Base-by-base conservation (phyloP, 2,797 vertebrate species). In the Sphaeramia orbicularis region DNA sequence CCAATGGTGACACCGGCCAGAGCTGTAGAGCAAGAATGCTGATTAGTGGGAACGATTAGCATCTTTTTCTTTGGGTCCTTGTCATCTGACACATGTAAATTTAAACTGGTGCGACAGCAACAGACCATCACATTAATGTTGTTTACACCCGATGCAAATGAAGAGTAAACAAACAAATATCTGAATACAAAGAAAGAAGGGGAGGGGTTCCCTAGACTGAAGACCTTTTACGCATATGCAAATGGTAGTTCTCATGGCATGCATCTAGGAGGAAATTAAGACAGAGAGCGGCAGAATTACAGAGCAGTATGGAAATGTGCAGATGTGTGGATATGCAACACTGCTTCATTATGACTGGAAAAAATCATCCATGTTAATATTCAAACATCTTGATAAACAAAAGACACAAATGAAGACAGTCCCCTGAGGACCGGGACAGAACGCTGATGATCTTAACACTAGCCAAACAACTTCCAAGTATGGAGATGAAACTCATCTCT, bases 381-480 rank as follows among this genome's bases (percentile, higher is more conserved):
- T 91, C 86, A 87, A 87, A 90, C 83, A 89, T 90, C 79, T 91
- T 88, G 84, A 92, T 90, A 86, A 89, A 91, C 88, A 92, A 87
- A 89, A 80, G 85, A 86, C 81, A 76, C 78, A 86, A 81, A 80
- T 65, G 72, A 86, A 84, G 86, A 54, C 8, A 8, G 59, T 77
- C 64, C 87, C 75, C 80, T 0, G 62, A 80, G 86, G 87, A 85
- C 44, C 14, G 2, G 65, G 73, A 81, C 76, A 76, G 55, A 78
- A 70, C 84, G 72, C 81, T 87, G 82, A 86, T 79, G 81, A 87
- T 85, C 76, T 66, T 61, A 80, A 83, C 57, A 67, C 71, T 74
- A 19, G 38, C 70, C 79, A 78, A 77, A 86, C 78, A 83, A 78
- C 75, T 68, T 78, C 65, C 59, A 61, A 75, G 52, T 60, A 40